phyloP scores from a whole-genome alignment of 2,113 vertebrate species.

The Haplotaxodon microlepis region DNA sequence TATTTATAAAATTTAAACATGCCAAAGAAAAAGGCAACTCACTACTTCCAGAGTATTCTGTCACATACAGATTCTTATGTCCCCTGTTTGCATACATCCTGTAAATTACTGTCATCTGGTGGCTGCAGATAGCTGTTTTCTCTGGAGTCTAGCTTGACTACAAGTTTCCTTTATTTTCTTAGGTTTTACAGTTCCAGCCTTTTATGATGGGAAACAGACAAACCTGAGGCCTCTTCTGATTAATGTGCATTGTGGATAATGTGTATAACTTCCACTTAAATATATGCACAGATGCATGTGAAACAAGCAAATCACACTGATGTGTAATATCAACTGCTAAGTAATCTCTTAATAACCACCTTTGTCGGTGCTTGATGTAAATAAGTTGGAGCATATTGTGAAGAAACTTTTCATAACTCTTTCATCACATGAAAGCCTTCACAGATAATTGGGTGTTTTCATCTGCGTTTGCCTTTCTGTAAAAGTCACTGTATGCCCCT shows the following conservation, averaged over 20 bases:
- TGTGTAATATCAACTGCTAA: background rate
- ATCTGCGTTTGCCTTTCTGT: background rate
- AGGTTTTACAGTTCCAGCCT: background rate
- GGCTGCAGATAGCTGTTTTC: background rate
- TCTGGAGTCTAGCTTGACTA: background rate
- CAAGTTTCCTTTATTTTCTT: background rate
- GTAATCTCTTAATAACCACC: background rate
- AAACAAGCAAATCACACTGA: background rate
- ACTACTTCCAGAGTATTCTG: background rate
- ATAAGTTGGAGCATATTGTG: background rate
- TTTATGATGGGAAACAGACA: background rate
- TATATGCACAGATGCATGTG: background rate
- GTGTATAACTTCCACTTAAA: background rate
- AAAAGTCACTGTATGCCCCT: background rate
- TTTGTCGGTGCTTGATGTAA: background rate
- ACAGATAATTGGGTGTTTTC: background rate
- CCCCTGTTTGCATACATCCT: accelerated
- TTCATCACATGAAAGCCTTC: background rate
- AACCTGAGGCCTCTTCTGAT: background rate
- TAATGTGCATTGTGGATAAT: background rate
- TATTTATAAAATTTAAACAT: background rate
- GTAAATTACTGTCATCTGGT: background rate
- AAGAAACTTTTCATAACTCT: background rate
- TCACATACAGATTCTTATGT: background rate
- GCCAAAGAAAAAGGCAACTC: background rate